Percentiles rank a stretch among this genome's conserved stretches.
These are phyloP conservation scores for Gobio occitaniae DNA, from an alignment of 2,797 vertebrate genomes.

Conservation along the genomic window DNA sequence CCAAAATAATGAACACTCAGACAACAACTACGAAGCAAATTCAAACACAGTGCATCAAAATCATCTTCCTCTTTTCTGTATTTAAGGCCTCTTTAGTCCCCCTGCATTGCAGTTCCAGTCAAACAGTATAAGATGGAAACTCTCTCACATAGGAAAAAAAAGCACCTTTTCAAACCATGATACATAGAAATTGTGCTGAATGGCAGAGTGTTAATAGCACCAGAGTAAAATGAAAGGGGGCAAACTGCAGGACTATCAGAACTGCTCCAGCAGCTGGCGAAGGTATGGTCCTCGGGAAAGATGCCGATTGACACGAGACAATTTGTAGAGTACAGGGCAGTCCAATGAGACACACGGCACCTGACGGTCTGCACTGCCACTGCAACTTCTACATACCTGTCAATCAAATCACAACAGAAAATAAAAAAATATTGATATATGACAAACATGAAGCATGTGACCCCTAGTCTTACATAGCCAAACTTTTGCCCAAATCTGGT, in stretches of 20 bases:
- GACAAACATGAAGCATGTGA: neutral
- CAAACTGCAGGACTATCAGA: constrained; percentile 77
- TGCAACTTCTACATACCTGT: constrained; percentile 93
- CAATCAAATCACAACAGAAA: constrained; percentile 5
- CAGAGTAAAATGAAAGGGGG: constrained; percentile 57
- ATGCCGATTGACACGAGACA: constrained; percentile 88
- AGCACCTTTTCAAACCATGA: constrained; percentile 42
- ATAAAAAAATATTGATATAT: neutral
- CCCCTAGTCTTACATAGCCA: neutral
- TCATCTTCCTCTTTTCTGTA: constrained; percentile 1
- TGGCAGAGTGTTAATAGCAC: constrained; percentile 66
- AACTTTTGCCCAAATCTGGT: neutral
- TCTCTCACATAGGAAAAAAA: constrained; percentile 43
- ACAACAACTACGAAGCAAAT: constrained; percentile 38
- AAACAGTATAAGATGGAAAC: constrained; percentile 69
- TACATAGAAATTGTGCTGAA: constrained; percentile 62
- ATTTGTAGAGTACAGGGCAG: constrained; percentile 93
- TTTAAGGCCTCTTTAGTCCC: constrained; percentile 34
- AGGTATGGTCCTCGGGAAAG: constrained; percentile 93
- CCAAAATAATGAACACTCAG: constrained; percentile 24
- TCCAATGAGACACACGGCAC: constrained; percentile 91
- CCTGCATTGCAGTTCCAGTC: constrained; percentile 46
- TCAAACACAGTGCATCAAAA: constrained; percentile 50
- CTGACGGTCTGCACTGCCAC: constrained; percentile 86
- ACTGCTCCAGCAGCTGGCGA: constrained; percentile 94